Base-by-base conservation (phyloP, 1,140 invertebrate genomes). In the Helicoverpa armigera region DNA sequence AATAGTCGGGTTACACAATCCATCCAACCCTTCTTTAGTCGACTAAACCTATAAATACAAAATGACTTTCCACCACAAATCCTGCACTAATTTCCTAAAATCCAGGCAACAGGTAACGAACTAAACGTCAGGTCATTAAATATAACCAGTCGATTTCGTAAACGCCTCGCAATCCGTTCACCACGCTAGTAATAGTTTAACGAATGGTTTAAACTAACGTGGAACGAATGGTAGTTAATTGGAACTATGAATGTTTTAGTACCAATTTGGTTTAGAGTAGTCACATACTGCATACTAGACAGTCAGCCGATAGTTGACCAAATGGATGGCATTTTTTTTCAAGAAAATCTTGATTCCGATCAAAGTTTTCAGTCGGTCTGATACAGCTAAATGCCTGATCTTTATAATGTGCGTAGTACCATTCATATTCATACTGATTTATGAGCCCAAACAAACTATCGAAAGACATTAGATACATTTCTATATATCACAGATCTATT, bases 101-200 rank as follows among this genome's bases (percentile, higher is more conserved):
- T 58, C 56, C 16, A 58, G 35, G 31, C 3, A 65, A 65, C 61
- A 65, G 12, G n/a, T 65, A 65, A 65, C 43, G 35, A 16, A 14
- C 61, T 31, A 11, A 43, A 43, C 14, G n/a, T 3, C 11, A 9
- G 61, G n/a, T 7, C 61, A 65, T 65, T 65, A 65, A 65, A 43
- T 35, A 65, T 65, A 16, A 65, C 35, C 11, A 43, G 43, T 43
- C 31, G 35, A 35, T 35, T 43, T 48, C 43, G 61, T 48, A 35
- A 65, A 65, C 3, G 31, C 9, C n/a, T 35, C 7, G n/a, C 31
- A n/a, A 16, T 65, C 61, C 7, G 35, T 43, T 48, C n/a, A 65
- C 61, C 61, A n/a, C 61, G n/a, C 12, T 65, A 43, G 61, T 16
- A 65, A 43, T 16, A 31, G 61, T 16, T 18, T 18, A 58, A 18